phyloP scores from a whole-genome alignment of 2,113 vertebrate genomes.

The Peromyscus maniculatus region DNA sequence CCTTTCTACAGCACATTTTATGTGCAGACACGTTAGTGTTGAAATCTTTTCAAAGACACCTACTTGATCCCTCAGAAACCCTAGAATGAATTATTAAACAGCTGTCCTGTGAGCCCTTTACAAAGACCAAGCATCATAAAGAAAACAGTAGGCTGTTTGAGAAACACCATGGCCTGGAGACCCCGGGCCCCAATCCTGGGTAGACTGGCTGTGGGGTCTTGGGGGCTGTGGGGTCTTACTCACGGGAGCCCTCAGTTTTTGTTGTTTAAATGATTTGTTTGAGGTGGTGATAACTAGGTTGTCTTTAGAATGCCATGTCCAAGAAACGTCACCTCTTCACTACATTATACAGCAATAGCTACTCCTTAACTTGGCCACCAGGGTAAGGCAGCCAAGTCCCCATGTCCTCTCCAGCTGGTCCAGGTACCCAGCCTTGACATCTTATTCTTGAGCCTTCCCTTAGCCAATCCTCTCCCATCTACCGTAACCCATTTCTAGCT shows the following conservation, averaged over 20 bases:
- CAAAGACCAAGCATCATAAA: neutral
- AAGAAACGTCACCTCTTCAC: neutral
- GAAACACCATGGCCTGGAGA: neutral
- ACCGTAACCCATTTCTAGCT: neutral
- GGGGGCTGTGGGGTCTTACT: neutral
- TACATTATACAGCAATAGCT: rapidly evolving
- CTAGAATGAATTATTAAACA: slow-evolving; percentile 58
- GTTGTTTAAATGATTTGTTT: neutral
- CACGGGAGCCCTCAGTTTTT: neutral
- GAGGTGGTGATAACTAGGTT: neutral
- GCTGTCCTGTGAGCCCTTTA: slow-evolving; percentile 15
- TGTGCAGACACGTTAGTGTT: neutral
- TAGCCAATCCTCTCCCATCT: neutral
- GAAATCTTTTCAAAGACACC: slow-evolving; percentile 57
- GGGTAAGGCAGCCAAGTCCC: neutral
- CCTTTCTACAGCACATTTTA: slow-evolving; percentile 48
- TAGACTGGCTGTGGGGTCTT: neutral
- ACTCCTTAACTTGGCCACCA: neutral
- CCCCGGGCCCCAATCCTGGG: neutral
- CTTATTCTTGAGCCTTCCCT: neutral
- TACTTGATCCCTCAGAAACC: slow-evolving; percentile 33
- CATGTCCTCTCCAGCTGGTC: neutral
- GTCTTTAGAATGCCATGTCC: neutral
- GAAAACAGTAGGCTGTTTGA: neutral
- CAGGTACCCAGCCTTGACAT: rapidly evolving